Base-by-base conservation (phyloP, 2,113 vertebrate genomes). In the Pachycephala philippinensis region DNA sequence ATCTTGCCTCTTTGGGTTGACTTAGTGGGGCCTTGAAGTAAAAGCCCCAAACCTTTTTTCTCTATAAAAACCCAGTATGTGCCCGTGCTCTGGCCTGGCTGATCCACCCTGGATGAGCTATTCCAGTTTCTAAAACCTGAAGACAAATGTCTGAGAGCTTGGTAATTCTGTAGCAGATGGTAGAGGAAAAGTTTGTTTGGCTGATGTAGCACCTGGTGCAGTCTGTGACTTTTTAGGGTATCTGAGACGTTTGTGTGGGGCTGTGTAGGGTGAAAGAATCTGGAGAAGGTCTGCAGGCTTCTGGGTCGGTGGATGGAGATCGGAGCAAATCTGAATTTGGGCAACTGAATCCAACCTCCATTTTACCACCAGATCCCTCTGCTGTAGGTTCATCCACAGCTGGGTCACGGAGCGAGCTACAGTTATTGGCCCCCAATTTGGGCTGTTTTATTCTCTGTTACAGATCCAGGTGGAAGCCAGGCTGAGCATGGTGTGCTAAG, bases 391-490 rank as follows among this genome's bases (percentile, higher is more conserved):
- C 66, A 31, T 53, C 26, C 83, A 57, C 30, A 76, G 1, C 6
- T 40, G 24, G 14, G 22, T 54, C 31, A 8, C 11, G 37, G 49
- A 28, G 40, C 11, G 39, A 79, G 7, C 61, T 42, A 2, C 33
- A 59, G 7, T 12, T 65, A 4, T 4, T 50, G 33, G 15, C 13
- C 22, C 11, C 56, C 28, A 50, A 2, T 42, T 52, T 77, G 64
- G 50, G 9, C 35, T 37, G 10, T 19, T 72, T 53, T 57, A 28
- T 45, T 70, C 40, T 42, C 14, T 49, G 2, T 59, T 49, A 22
- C 0, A 7, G 49, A 19, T 37, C 31, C 13, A 17, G 1, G 1
- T 75, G 60, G 35, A 47, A 63, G 13, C 77, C 39, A 12, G 1
- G 4, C 11, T 65, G 49, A 7, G 42, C 1, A 1, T 9, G 18